phyloP scores from a whole-genome alignment of 2,797 vertebrate species.

The Centroberyx gerrardi region DNA sequence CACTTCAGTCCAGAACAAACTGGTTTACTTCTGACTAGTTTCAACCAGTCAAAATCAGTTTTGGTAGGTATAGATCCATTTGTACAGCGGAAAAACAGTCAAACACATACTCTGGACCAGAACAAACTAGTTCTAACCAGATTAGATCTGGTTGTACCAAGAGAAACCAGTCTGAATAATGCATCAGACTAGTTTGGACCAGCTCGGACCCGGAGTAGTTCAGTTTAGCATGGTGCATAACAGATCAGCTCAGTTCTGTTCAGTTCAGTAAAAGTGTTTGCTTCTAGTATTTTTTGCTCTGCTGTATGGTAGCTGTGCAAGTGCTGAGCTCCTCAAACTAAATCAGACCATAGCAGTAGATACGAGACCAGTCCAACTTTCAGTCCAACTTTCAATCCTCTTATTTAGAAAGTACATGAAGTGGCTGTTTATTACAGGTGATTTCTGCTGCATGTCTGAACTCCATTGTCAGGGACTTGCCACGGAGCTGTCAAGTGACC shows the following conservation, averaged over 20 bases:
- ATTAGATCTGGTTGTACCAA: slow-evolving; percentile 65
- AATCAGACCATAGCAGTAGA: slow-evolving; percentile 23
- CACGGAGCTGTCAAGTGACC: slow-evolving; percentile 62
- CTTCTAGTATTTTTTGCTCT: slow-evolving; percentile 58
- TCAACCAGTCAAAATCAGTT: slow-evolving; percentile 36
- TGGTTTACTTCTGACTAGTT: slow-evolving; percentile 39
- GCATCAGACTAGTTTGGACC: slow-evolving; percentile 49
- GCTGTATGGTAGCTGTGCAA: slow-evolving; percentile 66
- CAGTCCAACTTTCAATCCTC: slow-evolving; percentile 54
- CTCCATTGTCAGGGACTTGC: slow-evolving; percentile 51
- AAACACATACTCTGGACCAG: slow-evolving; percentile 36
- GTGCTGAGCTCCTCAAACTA: slow-evolving; percentile 59
- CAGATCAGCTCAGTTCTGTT: slow-evolving; percentile 32
- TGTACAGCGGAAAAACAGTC: slow-evolving; percentile 40
- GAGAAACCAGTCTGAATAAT: slow-evolving; percentile 46
- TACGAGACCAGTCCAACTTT: slow-evolving; percentile 42
- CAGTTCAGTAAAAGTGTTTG: slow-evolving; percentile 54
- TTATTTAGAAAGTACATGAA: slow-evolving; percentile 53
- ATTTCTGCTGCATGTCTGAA: slow-evolving; percentile 66
- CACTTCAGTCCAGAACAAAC: slow-evolving; percentile 33
- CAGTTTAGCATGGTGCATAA: slow-evolving; percentile 52
- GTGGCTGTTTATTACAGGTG: slow-evolving; percentile 66
- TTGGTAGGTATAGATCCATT: slow-evolving; percentile 63
- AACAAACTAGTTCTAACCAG: slow-evolving; percentile 58
- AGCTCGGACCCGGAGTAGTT: slow-evolving; percentile 29